Percentiles rank a stretch among this genome's conserved stretches.
Conservation (phyloP, 2,113 vertebrate genomes). For the Delphinapterus leucas region DNA sequence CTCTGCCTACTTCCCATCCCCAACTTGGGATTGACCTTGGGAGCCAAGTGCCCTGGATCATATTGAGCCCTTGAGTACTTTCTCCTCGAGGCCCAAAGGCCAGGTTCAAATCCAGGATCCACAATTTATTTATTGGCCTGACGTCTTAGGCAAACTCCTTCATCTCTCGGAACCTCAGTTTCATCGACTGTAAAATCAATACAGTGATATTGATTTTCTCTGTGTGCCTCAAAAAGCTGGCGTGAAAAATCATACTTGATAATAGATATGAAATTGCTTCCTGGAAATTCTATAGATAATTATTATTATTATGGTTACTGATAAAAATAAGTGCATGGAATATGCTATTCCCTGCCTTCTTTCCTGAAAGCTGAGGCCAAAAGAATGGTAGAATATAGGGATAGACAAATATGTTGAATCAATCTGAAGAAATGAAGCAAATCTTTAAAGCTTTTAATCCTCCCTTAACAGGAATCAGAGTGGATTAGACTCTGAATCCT, state of each 20-base stretch:
- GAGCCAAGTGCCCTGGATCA: background rate
- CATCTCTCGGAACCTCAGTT: background rate
- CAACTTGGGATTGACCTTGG: background rate
- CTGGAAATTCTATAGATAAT: background rate
- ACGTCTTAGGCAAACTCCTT: background rate
- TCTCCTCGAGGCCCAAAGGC: background rate
- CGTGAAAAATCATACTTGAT: background rate
- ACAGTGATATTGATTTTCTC: background rate
- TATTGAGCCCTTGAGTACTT: background rate
- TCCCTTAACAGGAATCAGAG: background rate
- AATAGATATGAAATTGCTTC: background rate
- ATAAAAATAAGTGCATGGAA: background rate
- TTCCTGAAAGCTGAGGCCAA: background rate
- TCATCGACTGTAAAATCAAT: background rate
- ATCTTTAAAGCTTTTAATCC: background rate
- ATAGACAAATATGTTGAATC: background rate
- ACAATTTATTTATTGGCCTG: background rate
- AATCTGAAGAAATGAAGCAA: background rate
- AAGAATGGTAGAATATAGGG: background rate
- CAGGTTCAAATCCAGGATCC: background rate
- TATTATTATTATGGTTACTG: background rate
- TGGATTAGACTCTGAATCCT: background rate
- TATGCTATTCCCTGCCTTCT: background rate
- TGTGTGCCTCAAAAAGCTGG: background rate
- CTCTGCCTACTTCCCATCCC: background rate